These are phyloP conservation scores for Nyctibius bracteatus DNA, from an alignment of 2,113 vertebrate genomes.

Conservation along the genomic window DNA sequence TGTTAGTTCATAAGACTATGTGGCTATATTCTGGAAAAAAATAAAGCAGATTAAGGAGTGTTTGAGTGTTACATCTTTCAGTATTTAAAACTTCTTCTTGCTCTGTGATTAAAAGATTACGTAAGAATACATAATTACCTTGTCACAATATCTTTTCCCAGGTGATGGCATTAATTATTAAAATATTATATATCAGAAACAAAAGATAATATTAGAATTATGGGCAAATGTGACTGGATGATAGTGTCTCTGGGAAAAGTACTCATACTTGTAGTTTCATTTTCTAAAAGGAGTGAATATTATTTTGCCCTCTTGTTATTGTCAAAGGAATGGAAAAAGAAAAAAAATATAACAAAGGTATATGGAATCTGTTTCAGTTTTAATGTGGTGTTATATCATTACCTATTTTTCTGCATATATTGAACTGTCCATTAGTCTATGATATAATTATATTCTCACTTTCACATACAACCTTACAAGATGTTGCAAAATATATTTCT, in stretches of 20 bases:
- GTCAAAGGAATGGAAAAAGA: background rate
- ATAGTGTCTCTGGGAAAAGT: background rate
- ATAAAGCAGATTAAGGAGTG: background rate
- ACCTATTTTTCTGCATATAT: background rate
- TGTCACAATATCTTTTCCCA: background rate
- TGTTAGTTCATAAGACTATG: background rate
- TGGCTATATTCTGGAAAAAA: background rate
- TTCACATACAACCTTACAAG: background rate
- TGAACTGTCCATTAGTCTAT: background rate
- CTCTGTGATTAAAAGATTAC: slow-evolving; percentile 3
- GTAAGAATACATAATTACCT: background rate
- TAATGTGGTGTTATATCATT: background rate
- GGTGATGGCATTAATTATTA: background rate
- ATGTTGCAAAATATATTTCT: background rate
- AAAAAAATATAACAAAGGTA: background rate
- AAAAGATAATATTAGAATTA: background rate
- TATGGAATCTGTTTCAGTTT: background rate
- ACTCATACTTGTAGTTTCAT: background rate
- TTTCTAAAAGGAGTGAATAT: background rate
- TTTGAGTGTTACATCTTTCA: background rate
- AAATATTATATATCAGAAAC: background rate
- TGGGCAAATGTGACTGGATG: background rate
- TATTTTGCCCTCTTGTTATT: background rate
- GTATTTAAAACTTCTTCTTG: background rate
- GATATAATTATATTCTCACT: background rate